Evolutionary conservation across 2,888 invertebrate genomes (phyloP), one percentile per base, ranked within the genome.

Genomic region (Thecophora atra): DNA sequence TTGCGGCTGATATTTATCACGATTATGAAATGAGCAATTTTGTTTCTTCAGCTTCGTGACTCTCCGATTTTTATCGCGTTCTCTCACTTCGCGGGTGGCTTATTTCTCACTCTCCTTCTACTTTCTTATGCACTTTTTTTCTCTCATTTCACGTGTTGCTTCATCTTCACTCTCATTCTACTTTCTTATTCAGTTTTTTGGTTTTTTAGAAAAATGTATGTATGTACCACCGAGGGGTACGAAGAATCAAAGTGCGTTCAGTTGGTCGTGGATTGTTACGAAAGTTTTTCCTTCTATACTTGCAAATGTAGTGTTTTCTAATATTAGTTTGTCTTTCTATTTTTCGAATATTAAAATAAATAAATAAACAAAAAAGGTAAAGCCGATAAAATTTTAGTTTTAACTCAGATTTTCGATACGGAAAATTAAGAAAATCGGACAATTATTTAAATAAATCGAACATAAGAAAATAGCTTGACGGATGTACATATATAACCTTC

Each of bases 1-100:
- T 21, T 58, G 44, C 51, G n/a, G n/a, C 11, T n/a, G 60, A 69
- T 60, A 51, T 51, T 69, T 21, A 69, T 62, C 69, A 62, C 69
- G 60, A 69, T 69, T 62, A 60, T 44, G 60, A 60, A 47, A 60
- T 47, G 62, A 51, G 47, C 62, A 60, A 58, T 56, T 56, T 54
- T 68, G 11, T 11, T 37, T 37, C 37, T 37, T 37, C 37, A 30
- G 30, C 4, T 30, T 30, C 30, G 30, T 30, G 5, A 6, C 30
- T 30, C 30, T 30, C 30, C n/a, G n/a, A n/a, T n/a, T n/a, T n/a
- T n/a, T n/a, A n/a, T n/a, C n/a, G n/a, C n/a, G n/a, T n/a, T n/a
- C n/a, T n/a, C n/a, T n/a, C n/a, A n/a, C n/a, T n/a, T n/a, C n/a
- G n/a, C n/a, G n/a, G n/a, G n/a, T n/a, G n/a, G n/a, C n/a, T n/a